Conservation (phyloP, 2,888 invertebrate species). For the Notodonta ziczac region DNA sequence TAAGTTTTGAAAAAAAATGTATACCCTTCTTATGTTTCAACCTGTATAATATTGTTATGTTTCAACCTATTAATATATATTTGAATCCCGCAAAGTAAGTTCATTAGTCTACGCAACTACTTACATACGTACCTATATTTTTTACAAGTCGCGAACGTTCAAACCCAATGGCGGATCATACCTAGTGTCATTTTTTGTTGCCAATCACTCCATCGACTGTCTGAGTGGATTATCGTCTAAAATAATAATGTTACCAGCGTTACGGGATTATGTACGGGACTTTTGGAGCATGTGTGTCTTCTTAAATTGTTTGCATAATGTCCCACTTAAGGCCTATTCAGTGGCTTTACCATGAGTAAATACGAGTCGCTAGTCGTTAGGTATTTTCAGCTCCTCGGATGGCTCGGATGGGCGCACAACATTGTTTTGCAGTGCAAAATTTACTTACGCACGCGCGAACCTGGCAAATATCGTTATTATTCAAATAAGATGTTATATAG, state of each 20-base stretch:
- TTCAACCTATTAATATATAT: too few relatives aligned
- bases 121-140: conserved; percentile 5
- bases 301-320: background rate
- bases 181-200: conserved; percentile 26
- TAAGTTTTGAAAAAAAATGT: too few relatives aligned
- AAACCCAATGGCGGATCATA: conserved; percentile 29
- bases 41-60: too few relatives aligned
- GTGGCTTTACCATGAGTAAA: too few relatives aligned
- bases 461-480: too few relatives aligned
- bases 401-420: too few relatives aligned
- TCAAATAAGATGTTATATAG: too few relatives aligned
- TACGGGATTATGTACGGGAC: conserved; percentile 49
- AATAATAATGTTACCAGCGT: conserved; percentile 33
- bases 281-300: conserved; percentile 9
- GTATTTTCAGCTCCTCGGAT: too few relatives aligned
- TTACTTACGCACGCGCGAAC: too few relatives aligned
- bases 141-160: conserved; percentile 16
- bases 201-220: conserved; percentile 22
- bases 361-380: too few relatives aligned
- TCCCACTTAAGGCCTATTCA: background rate
- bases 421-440: too few relatives aligned
- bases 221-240: conserved; percentile 22
- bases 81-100: background rate
- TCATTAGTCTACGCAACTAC: conserved; percentile 10
- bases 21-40: too few relatives aligned